Evolutionary conservation across 2,888 invertebrate species (phyloP), one percentile per base, ranked within the genome.

Genomic region (Ptychoptera albimana): DNA sequence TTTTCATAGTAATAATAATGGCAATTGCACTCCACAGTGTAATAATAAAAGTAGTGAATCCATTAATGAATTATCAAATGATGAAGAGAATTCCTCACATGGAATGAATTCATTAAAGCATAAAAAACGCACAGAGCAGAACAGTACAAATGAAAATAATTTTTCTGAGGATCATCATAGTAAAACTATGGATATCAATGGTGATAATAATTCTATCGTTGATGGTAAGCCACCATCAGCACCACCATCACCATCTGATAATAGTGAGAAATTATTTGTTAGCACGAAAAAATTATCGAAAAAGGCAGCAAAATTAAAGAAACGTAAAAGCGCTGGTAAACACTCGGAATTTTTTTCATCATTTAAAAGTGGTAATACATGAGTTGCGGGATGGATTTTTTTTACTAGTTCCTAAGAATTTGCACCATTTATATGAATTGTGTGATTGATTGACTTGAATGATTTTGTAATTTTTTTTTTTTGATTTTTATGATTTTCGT

Each of bases 251-350:
- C 32, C 34, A 8, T 6, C 39, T n/a, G 44, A 39, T n/a, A 37
- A 38, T 29, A 40, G 10, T n/a, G 42, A 46, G 12, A 51, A 52
- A 52, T 54, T 55, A 51, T 5, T 7, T 23, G 23, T 23, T 23
- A 23, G 23, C 7, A 23, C 3, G 3, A 23, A 23, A 23, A 23
- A 23, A 23, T 23, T 23, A 23, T 23, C 23, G 7, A 23, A 23
- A 23, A 23, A 23, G 7, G 23, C 23, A 5, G 23, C 23, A 23
- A 23, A 60, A 47, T 54, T 54, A 44, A 59, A 60, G 50, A 59
- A 56, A 52, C 61, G 59, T 52, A 51, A 57, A 42, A 60, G 59
- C 56, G 54, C 56, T 57, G 61, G 61, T 60, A 57, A 60, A 55
- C 36, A 47, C 36, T 29, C 41, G 23, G 32, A 12, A 34, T 12